Evolutionary conservation across 2,797 vertebrate genomes (phyloP), one percentile per base, ranked within the genome.

Genomic region (Taenioides sp.): DNA sequence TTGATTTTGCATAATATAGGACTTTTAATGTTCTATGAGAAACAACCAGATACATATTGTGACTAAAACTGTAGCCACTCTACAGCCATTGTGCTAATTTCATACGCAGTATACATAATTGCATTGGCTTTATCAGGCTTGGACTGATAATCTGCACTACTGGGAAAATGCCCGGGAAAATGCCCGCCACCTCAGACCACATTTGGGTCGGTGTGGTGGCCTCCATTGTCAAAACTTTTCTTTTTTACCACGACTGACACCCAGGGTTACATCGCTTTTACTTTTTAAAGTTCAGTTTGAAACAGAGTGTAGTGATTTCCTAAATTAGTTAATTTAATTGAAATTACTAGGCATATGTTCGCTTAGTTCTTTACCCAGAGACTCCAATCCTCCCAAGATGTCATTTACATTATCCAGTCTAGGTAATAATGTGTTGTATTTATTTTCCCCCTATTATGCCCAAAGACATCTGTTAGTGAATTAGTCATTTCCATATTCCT

Each of bases 371-470:
- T 59, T 54, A 63, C 67, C 43, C 54, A 62, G 71, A 74, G 43
- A 73, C 22, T 63, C 47, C 17, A 64, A 37, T 71, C 25, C 59
- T 70, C 63, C 50, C 43, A 69, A 78, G 73, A 82, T 75, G 71
- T 70, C 81, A 88, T 78, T 84, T 65, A 23, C 58, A 63, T 79
- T 79, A 80, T 87, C 69, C 73, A 66, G 72, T 79, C 10, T 69
- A 68, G 63, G 78, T 83, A 77, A 85, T 83, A 77, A 85, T 84
- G 68, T 75, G 54, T 80, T 87, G 65, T 88, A 55, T 71, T 85
- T 80, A 71, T 83, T 82, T 83, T 65, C 74, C 55, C 68, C 6
- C 25, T 58, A 65, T 73, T 74, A n/a, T 28, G 81, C 86, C 81
- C 75, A 28, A 0, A 68, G 89, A 68, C 20, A 65, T 80, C 27